phyloP scores from a whole-genome alignment of 2,797 vertebrate species.

The Triplophysa bombifrons region DNA sequence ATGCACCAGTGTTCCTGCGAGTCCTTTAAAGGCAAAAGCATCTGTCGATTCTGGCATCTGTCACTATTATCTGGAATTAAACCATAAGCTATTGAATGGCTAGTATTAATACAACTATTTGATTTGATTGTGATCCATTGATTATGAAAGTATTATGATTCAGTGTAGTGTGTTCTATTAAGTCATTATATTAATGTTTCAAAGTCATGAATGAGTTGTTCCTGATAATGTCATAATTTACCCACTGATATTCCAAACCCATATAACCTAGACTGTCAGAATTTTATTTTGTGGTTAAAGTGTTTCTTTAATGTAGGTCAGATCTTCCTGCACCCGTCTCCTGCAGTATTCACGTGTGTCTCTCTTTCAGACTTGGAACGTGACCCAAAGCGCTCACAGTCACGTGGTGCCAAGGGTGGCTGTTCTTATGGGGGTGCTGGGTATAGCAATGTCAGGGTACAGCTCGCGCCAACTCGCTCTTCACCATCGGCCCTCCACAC shows the following conservation, averaged over 20 bases:
- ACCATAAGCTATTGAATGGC: background rate
- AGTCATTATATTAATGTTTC: background rate
- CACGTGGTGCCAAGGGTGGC: constrained; percentile 67
- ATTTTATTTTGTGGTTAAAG: background rate
- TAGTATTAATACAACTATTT: background rate
- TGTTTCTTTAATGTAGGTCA: background rate
- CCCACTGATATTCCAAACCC: background rate
- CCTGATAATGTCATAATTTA: background rate
- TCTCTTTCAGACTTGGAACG: constrained; percentile 66
- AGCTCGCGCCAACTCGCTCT: constrained; percentile 75
- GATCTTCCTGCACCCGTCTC: background rate
- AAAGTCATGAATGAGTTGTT: background rate
- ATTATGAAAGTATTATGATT: background rate
- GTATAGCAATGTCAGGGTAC: constrained; percentile 76
- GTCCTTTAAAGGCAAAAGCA: background rate
- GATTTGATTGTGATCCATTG: background rate
- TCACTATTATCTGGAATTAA: background rate
- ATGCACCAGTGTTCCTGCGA: too few relatives aligned
- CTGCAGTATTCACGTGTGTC: background rate
- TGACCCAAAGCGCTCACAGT: constrained; percentile 56
- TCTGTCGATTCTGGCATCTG: background rate
- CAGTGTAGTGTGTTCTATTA: background rate
- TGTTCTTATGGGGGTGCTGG: constrained; percentile 72
- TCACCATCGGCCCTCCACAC: constrained; percentile 72
- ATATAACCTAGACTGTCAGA: background rate